phyloP scores from a whole-genome alignment of 2,113 vertebrate species.

The Sebastes fasciatus region DNA sequence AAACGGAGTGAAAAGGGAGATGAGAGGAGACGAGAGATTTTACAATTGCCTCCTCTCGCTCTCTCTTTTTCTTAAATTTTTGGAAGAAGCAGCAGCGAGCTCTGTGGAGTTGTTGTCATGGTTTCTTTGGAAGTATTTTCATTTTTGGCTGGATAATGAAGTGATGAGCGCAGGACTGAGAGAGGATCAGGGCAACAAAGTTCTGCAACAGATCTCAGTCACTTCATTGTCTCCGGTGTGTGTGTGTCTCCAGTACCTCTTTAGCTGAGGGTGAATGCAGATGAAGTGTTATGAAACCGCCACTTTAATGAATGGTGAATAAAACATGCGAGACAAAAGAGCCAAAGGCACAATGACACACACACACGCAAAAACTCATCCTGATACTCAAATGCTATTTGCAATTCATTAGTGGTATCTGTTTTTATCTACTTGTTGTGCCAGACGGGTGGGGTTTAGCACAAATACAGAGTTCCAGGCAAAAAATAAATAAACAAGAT shows the following conservation, averaged over 20 bases:
- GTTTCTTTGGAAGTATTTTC: slow-evolving; percentile 58
- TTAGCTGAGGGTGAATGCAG: slow-evolving; percentile 21
- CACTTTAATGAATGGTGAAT: slow-evolving; percentile 34
- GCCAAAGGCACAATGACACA: neutral
- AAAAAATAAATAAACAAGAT: neutral
- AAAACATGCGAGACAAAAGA: slow-evolving; percentile 22
- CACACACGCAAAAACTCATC: neutral
- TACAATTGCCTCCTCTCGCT: slow-evolving; percentile 15
- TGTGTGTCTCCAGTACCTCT: slow-evolving; percentile 25
- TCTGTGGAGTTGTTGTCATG: slow-evolving; percentile 62
- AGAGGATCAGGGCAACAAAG: neutral
- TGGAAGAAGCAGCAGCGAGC: neutral
- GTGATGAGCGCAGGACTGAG: slow-evolving; percentile 3
- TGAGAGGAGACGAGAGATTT: slow-evolving; percentile 20
- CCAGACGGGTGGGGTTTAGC: neutral
- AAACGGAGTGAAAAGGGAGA: slow-evolving; percentile 19
- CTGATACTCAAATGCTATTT: slow-evolving; percentile 1
- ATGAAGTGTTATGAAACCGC: slow-evolving; percentile 38
- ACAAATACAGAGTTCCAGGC: neutral
- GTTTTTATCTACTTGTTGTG: neutral
- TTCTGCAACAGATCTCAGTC: slow-evolving; percentile 5
- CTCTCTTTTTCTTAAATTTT: neutral
- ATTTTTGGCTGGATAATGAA: slow-evolving; percentile 39
- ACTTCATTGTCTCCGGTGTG: slow-evolving; percentile 18
- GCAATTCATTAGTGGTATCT: slow-evolving; percentile 17